Percentiles rank a stretch among this genome's conserved stretches.
Evolutionary conservation across 2,888 invertebrate genomes (phyloP).

Genomic region (Epinotia demarniana): DNA sequence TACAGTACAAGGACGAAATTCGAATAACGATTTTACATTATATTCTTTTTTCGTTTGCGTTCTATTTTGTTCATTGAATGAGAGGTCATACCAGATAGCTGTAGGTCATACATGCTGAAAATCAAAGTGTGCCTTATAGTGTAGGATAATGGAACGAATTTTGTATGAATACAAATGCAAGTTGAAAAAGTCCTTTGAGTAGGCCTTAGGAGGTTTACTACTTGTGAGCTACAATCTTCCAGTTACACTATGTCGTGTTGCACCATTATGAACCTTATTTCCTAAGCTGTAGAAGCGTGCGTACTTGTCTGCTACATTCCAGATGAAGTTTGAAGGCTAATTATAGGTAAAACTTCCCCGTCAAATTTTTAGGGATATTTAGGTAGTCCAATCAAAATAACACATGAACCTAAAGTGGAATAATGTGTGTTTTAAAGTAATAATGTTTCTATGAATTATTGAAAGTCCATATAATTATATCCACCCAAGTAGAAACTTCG

Average conservation of each 20-base stretch:
- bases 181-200: no score
- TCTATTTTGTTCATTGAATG: no score
- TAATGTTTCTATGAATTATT: background rate
- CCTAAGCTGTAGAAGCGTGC: slow-evolving; percentile 8
- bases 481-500: no score
- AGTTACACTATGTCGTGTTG: slow-evolving; percentile 12
- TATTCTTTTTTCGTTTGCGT: no score
- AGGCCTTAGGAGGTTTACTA: background rate
- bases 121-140: no score
- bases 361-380: background rate
- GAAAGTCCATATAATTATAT: background rate
- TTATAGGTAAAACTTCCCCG: slow-evolving; percentile 12
- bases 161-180: no score
- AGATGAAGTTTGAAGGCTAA: slow-evolving; percentile 18
- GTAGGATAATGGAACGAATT: no score
- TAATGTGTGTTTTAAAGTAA: no score
- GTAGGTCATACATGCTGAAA: no score
- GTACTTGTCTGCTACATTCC: slow-evolving; percentile 16
- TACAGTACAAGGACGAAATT: no score
- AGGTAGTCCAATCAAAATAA: slow-evolving; percentile 1
- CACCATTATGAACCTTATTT: slow-evolving; percentile 12
- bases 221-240: slow-evolving; percentile 2
- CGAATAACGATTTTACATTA: no score
- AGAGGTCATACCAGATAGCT: no score
- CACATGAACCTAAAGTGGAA: background rate